These are phyloP conservation scores for Diarsia brunnea DNA, from an alignment of 2,888 invertebrate genomes.

Conservation along the genomic window DNA sequence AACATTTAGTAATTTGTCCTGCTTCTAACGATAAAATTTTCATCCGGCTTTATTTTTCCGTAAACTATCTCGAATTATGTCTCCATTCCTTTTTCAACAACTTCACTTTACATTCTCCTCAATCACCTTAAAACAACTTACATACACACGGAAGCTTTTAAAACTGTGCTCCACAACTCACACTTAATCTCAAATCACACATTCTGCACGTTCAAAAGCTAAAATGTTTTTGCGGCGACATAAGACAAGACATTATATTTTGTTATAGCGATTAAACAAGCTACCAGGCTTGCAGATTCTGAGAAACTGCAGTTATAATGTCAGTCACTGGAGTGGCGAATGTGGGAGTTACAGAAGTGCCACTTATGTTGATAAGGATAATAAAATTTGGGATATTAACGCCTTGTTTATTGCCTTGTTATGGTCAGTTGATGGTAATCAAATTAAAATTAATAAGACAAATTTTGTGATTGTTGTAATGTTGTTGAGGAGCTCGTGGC, in stretches of 20 bases:
- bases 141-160: background rate
- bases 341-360: slow-evolving; percentile 26
- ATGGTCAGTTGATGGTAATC: background rate
- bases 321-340: slow-evolving; percentile 21
- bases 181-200: slow-evolving; percentile 35
- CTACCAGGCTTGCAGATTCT: slow-evolving; percentile 41
- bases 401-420: too few species aligned
- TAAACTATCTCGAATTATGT: background rate
- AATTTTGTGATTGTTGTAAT: background rate
- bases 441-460: background rate
- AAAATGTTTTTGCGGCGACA: slow-evolving; percentile 21
- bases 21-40: too few species aligned
- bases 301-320: slow-evolving; percentile 58
- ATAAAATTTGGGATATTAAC: background rate
- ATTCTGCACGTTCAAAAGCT: slow-evolving; percentile 22
- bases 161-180: slow-evolving; percentile 1
- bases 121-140: background rate
- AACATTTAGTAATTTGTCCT: accelerated
- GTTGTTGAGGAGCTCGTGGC: too few species aligned
- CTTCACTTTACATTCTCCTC: background rate
- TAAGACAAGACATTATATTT: slow-evolving; percentile 22
- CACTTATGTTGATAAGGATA: slow-evolving; percentile 16
- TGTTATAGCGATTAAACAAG: slow-evolving; percentile 38
- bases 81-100: background rate
- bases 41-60: background rate